These are phyloP conservation scores for Brachyopa scutellaris DNA, from an alignment of 2,888 invertebrate species.

Conservation along the genomic window DNA sequence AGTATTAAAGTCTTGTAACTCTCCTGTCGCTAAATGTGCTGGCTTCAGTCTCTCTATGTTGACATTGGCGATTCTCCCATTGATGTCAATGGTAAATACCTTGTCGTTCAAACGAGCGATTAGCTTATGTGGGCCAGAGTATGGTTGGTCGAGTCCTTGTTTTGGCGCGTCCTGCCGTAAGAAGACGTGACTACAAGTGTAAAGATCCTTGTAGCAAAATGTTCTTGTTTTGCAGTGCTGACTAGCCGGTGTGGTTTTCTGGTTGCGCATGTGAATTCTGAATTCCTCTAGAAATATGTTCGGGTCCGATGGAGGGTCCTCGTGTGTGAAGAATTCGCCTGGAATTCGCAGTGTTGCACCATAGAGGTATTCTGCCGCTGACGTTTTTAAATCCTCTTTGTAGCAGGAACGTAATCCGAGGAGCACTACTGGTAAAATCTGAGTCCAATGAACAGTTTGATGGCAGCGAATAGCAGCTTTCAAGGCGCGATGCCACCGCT, in stretches of 20 bases:
- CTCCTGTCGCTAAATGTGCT: too few relatives aligned
- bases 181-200: constrained; percentile 20
- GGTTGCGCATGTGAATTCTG: constrained; percentile 5
- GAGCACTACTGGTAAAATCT: constrained; percentile 76
- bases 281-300: constrained; percentile 23
- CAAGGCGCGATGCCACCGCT: constrained; percentile 79
- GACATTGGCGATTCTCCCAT: constrained; percentile 19
- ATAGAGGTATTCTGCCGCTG: constrained; percentile 37
- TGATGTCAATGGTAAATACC: constrained; percentile 25
- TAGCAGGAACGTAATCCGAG: constrained; percentile 76
- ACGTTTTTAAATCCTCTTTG: constrained; percentile 69
- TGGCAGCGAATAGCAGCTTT: constrained; percentile 65
- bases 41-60: constrained; percentile 38
- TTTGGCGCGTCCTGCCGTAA: too few relatives aligned
- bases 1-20: too few relatives aligned
- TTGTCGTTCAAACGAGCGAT: constrained; percentile 28
- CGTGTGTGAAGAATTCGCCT: constrained; percentile 25
- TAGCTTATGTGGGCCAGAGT: constrained; percentile 38
- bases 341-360: constrained; percentile 26
- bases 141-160: too few relatives aligned
- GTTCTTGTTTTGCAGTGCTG: constrained; percentile 53
- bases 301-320: background rate
- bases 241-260: constrained; percentile 36
- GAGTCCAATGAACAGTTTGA: constrained; percentile 73
- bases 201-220: constrained; percentile 43